Evolutionary conservation across 2,113 vertebrate genomes (phyloP).

Genomic region (Phaetusa simplex): DNA sequence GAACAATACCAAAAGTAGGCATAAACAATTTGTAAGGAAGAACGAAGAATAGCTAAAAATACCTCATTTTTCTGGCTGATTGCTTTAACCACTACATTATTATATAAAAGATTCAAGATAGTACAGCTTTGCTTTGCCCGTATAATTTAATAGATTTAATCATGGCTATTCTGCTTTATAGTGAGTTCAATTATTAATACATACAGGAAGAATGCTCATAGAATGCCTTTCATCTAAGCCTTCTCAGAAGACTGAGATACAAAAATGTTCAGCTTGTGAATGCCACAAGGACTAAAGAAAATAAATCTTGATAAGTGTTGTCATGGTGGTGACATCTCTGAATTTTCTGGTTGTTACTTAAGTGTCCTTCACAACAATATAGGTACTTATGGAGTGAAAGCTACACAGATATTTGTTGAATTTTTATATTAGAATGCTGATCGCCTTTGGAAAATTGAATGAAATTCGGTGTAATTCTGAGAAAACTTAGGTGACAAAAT

Average conservation of each 20-base stretch:
- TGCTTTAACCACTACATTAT: neutral
- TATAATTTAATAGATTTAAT: neutral
- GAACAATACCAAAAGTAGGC: neutral
- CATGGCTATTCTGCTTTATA: neutral
- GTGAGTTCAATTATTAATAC: neutral
- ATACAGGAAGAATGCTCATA: neutral
- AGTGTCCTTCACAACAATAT: neutral
- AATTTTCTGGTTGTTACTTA: neutral
- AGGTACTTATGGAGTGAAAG: neutral
- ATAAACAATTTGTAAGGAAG: neutral
- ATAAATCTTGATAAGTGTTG: neutral
- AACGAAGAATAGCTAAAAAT: neutral
- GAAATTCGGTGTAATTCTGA: neutral
- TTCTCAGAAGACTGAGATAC: neutral
- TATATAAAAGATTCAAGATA: neutral
- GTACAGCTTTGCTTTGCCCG: neutral
- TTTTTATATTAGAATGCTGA: neutral
- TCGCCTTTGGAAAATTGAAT: neutral
- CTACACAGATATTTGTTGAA: neutral
- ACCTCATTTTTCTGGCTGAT: neutral
- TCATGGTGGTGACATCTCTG: neutral
- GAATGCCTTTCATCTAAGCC: neutral
- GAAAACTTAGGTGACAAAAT: neutral
- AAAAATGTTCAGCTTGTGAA: neutral
- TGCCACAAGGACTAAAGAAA: neutral